Evolutionary conservation across 37 sponge, comb jelly and placozoan genomes (phyloP), one percentile per base, ranked within the genome.

Genomic region (Agelas oroides): DNA sequence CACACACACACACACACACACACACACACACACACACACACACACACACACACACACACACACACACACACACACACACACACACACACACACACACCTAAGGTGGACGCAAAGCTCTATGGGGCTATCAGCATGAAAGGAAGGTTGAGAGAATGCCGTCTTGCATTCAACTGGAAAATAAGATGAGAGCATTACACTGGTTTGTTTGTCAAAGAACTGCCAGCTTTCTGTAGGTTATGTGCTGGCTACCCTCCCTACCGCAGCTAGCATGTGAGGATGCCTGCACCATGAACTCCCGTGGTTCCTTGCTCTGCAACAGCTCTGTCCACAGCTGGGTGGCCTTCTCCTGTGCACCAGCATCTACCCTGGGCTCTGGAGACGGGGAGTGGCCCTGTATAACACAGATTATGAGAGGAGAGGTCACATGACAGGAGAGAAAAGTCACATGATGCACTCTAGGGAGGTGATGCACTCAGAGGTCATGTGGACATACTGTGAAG

Each of bases 101-200:
- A 89, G 65, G 37, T 83, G 32, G 57, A 89, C 75, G 1, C 5
- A 6, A 15, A 89, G 54, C 37, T 59, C 33, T 8, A 89, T 53
- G 2, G 61, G 71, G 27, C 24, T 3, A 41, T 89, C 84, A 39
- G 79, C 84, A 25, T 16, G 63, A 25, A 83, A 83, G 0, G 55
- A 58, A 0, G 56, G 13, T 30, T 72, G 57, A 16, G 67, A 16
- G 59, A 89, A 89, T 21, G 53, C 72, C 24, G 79, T 63, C 84
- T 79, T 83, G 38, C 90, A 83, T 75, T 89, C 90, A 52, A 89
- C 90, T 85, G 41, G n/a, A 34, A 70, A 71, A 71, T 46, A 67
- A 28, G 69, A 12, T 70, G 30, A 15, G 13, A 35, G 40, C 5
- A 31, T 70, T 40, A 70, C 30, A 12, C 39, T 13, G 65, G 20